Evolutionary conservation across 2,113 vertebrate genomes (phyloP).

Genomic region (Brienomyrus brachyistius): DNA sequence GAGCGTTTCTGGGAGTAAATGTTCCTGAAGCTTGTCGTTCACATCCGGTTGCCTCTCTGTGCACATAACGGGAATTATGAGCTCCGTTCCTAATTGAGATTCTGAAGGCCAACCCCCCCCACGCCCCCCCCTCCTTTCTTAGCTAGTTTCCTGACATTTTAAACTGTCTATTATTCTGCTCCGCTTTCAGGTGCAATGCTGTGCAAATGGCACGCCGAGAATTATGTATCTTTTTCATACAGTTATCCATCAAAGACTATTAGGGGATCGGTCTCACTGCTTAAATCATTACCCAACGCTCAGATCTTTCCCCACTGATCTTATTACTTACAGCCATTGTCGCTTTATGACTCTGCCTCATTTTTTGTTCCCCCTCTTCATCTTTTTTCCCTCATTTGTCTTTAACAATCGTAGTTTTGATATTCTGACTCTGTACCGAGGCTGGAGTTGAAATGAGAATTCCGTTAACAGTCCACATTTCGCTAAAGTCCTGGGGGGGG

Average conservation of each 20-base stretch:
- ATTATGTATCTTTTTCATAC: slow-evolving; percentile 74
- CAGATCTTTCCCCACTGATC: slow-evolving; percentile 71
- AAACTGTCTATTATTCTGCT: slow-evolving; percentile 72
- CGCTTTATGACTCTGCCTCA: slow-evolving; percentile 52
- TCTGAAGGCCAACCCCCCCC: slow-evolving; percentile 56
- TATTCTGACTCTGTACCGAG: slow-evolving; percentile 66
- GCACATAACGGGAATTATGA: slow-evolving; percentile 49
- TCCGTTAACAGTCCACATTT: slow-evolving; percentile 68
- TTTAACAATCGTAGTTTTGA: slow-evolving; percentile 56
- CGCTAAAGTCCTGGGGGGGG: slow-evolving; percentile 58
- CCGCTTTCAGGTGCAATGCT: slow-evolving; percentile 70
- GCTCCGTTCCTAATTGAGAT: slow-evolving; percentile 68
- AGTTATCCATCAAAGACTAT: slow-evolving; percentile 62
- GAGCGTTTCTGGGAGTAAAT: slow-evolving; percentile 47
- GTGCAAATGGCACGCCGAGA: slow-evolving; percentile 74
- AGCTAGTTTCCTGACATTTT: slow-evolving; percentile 75
- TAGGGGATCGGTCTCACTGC: slow-evolving; percentile 44
- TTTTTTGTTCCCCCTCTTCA: slow-evolving; percentile 20
- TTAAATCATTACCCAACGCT: slow-evolving; percentile 59
- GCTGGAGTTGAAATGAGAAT: slow-evolving; percentile 67
- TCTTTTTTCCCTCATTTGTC: slow-evolving; percentile 45
- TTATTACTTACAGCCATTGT: slow-evolving; percentile 68
- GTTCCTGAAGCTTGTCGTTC: slow-evolving; percentile 37
- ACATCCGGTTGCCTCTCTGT: slow-evolving; percentile 7
- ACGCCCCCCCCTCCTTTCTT: slow-evolving; percentile 65